Evolutionary conservation across 2,888 invertebrate species (phyloP).

Genomic region (Xestia ashworthii): DNA sequence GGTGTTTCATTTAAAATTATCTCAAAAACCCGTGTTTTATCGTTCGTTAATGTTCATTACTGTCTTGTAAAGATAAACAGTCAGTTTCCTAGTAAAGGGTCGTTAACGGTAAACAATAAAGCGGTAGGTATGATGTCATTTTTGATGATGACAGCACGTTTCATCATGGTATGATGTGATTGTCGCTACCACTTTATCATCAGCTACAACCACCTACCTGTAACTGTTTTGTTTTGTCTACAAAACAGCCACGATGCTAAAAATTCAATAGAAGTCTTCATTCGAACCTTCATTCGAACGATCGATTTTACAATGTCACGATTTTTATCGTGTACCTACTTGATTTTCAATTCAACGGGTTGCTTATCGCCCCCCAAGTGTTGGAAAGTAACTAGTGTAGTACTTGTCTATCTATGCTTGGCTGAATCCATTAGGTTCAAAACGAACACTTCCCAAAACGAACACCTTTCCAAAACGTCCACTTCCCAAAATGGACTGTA

Average conservation of each 20-base stretch:
- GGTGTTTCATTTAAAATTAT: constrained; percentile 19
- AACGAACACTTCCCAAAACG: too few species aligned
- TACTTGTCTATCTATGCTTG: neutral
- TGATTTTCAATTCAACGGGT: neutral
- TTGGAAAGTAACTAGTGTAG: neutral
- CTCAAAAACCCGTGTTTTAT: constrained; percentile 26
- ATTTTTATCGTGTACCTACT: neutral
- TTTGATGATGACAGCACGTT: constrained; percentile 34
- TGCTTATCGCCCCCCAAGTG: neutral
- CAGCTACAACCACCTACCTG: constrained; percentile 11
- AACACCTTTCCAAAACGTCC: too few species aligned
- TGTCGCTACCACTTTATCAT: constrained; percentile 4
- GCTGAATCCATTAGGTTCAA: too few species aligned
- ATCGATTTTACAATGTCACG: neutral
- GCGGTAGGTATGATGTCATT: constrained; percentile 47
- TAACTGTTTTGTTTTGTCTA: neutral
- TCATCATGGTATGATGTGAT: constrained; percentile 23
- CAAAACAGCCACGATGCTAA: neutral
- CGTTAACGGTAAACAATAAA: constrained; percentile 35
- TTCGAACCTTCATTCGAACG: neutral
- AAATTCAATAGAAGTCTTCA: neutral
- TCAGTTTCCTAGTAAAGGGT: neutral
- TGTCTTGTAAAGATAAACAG: constrained; percentile 39
- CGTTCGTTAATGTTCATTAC: constrained; percentile 5
- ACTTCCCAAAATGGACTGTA: too few species aligned